Conservation (phyloP, 2,113 vertebrate species). For the Tenebrosternarchus preto region DNA sequence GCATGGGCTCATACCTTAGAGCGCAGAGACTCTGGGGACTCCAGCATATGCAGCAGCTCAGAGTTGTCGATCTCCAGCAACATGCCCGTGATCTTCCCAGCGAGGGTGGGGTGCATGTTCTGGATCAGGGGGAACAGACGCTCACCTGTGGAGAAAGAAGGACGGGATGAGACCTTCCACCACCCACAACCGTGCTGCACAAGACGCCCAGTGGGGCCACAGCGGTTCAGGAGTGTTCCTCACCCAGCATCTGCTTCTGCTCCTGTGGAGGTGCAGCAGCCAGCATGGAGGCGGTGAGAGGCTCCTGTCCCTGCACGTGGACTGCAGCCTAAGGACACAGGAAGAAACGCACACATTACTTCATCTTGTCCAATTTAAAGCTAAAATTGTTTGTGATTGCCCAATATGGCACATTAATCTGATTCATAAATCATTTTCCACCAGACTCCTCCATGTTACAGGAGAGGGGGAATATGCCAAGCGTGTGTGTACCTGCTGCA, state of each 20-base stretch:
- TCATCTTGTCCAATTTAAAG: no score
- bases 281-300: slow-evolving; percentile 96
- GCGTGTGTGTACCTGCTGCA: slow-evolving; percentile 85
- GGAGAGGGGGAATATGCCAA: background rate
- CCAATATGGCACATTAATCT: no score
- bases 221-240: slow-evolving; percentile 42
- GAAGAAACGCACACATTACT: background rate
- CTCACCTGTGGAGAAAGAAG: slow-evolving; percentile 76
- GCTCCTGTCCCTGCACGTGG: slow-evolving; percentile 96
- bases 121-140: slow-evolving; percentile 96
- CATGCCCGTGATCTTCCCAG: slow-evolving; percentile 98
- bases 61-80: slow-evolving; percentile 98
- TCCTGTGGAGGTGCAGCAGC: slow-evolving; percentile 95
- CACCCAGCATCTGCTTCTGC: slow-evolving; percentile 99
- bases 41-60: slow-evolving; percentile 97
- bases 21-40: slow-evolving; percentile 96
- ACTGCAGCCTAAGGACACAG: slow-evolving; percentile 83
- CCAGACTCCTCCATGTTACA: no score
- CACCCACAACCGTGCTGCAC: background rate
- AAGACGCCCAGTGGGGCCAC: background rate
- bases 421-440: no score
- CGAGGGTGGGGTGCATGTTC: slow-evolving; percentile 93
- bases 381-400: no score
- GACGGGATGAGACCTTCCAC: background rate
- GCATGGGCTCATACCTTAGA: slow-evolving; percentile 81